These are phyloP conservation scores for Brachypalpus laphriformis DNA, from an alignment of 2,888 invertebrate genomes.

Conservation along the genomic window DNA sequence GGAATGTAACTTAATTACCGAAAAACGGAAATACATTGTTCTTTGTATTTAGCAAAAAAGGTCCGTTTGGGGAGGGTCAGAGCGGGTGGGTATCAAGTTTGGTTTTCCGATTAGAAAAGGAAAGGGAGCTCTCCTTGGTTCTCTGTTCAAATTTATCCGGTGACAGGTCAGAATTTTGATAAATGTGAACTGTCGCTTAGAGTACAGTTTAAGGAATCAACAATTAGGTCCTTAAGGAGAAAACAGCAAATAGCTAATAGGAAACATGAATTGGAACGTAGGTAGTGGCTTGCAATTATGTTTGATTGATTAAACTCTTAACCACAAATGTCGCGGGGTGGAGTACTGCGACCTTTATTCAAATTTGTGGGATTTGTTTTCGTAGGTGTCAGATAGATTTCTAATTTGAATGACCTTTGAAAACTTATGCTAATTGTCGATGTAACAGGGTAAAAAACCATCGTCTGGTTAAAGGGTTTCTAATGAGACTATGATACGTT, in stretches of 20 bases:
- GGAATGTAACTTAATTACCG: conserved; percentile 46
- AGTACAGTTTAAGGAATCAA: conserved; percentile 31
- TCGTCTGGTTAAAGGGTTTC: too few relatives aligned
- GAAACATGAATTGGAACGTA: conserved; percentile 14
- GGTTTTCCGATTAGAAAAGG: not conserved
- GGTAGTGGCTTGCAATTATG: conserved; percentile 4
- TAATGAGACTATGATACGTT: too few relatives aligned
- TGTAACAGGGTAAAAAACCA: too few relatives aligned
- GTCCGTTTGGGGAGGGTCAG: not conserved
- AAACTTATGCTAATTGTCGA: too few relatives aligned
- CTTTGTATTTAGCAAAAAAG: conserved; percentile 11
- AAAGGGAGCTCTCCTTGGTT: not conserved
- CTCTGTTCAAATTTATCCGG: conserved; percentile 40
- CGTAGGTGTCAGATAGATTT: too few relatives aligned
- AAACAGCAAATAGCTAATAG: conserved; percentile 16
- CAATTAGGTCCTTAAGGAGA: conserved; percentile 25
- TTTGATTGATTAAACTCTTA: conserved; percentile 52
- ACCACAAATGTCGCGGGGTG: not conserved
- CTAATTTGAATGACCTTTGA: too few relatives aligned
- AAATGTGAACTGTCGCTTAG: conserved; percentile 35
- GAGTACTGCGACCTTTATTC: too few relatives aligned
- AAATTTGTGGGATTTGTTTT: too few relatives aligned
- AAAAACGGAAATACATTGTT: conserved; percentile 42
- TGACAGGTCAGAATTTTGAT: conserved; percentile 55
- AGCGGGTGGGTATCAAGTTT: not conserved